Base-by-base conservation (phyloP, 2,888 invertebrate genomes). In the Nymphalis c-album region DNA sequence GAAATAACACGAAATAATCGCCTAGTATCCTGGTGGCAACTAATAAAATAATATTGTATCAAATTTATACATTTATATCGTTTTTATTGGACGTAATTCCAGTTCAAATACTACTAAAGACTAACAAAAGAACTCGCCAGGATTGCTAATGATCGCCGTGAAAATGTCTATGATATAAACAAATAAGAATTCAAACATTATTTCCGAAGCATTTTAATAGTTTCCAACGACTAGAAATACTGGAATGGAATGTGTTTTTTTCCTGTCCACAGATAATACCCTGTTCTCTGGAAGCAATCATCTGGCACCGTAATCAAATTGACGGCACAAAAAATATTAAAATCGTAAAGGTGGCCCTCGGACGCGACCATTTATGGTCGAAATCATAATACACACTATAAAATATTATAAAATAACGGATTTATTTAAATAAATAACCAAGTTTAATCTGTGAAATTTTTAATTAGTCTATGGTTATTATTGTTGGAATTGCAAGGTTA, bases 241-340 rank as follows among this genome's bases (percentile, higher is more conserved):
- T 57, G 60, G 64, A 63, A 63, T 60, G 73, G 73, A 73, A 72
- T 69, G 73, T 58, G 64, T 74, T 75, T 72, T 66, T 73, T 72
- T 67, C 50, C 69, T 57, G 64, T 40, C 51, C 70, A 68, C 71
- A 73, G 69, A 73, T 73, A 75, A 75, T 67, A 73, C 64, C 69
- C 60, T 72, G 70, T 70, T 74, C 75, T 72, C 71, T 70, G 74
- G 71, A 75, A 76, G 80, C 76, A 81, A 83, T 81, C 83, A 81
- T 76, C 77, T 75, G 78, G 72, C 76, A 77, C 80, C 72, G 76
- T 83, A 86, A 86, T 87, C 86, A 85, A 84, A 85, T 81, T 77
- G 79, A 75, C 74, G 74, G 76, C 71, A 84, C 81, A 87, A 87
- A 87, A 87, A 87, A 84, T 74, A 75, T 80, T 78, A 74, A 80